Base-by-base conservation (phyloP, 2,888 invertebrate species). In the Psylliodes chrysocephalus region DNA sequence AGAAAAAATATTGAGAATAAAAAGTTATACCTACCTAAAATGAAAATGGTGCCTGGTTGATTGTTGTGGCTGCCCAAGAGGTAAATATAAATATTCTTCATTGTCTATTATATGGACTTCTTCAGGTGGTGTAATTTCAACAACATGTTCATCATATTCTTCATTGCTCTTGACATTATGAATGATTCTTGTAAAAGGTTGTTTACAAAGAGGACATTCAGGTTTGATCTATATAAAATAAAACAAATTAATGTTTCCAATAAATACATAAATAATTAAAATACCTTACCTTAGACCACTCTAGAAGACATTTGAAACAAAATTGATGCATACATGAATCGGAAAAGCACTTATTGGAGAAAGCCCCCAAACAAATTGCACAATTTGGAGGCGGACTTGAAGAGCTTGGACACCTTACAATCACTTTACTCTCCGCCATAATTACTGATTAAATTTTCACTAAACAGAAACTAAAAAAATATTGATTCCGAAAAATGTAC, bases 151-250 rank as follows among this genome's bases (percentile, higher is more conserved):
- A 74, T 97, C 96, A 82, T 94, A 96, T 74, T 95, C 93, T 69
- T 90, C 88, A 78, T 91, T 91, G 0, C 94, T 92, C 71, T 91
- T 89, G 2, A 96, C 93, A 87, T 95, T 96, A 82, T 96, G 95
- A 66, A 96, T 93, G 62, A 97, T 97, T 5, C 92, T 91, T 74
- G 90, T 92, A 81, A 97, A 97, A 2, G 89, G 87, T 79, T 95
- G 93, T 79, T 98, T 97, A 82, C 98, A 98, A 0, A 98, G 84
- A 0, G 98, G 98, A 81, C 96, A 96, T 78, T 93, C 95, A 0
- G 95, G 89, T 83, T 96, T 96, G 10, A 96, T 92, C 91, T 92
- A 79, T 4, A 85, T n/a, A 85, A 40, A 30, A 28, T 22, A 47
- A 28, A 47, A n/a, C n/a, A n/a, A n/a, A 15, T 28, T 14, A 35